A percentile compares a stretch with the other conserved stretches of the same genome.
Conservation (phyloP, 37 sponge, comb jelly and placozoan genomes). For the Axinella damicornis region DNA sequence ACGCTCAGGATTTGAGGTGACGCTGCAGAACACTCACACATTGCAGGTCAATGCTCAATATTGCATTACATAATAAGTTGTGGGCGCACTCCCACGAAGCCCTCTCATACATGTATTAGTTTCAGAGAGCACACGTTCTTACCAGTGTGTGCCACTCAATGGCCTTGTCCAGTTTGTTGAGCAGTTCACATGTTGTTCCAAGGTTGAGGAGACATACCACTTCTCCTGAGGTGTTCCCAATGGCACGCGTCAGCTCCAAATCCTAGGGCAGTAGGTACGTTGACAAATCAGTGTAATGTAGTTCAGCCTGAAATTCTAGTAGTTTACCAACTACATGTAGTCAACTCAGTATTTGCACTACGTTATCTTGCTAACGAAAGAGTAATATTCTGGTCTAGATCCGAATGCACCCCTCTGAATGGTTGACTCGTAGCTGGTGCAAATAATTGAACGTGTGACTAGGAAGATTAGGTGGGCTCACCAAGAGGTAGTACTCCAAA, state of each 20-base stretch:
- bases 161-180: constrained; percentile 44
- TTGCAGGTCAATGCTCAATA: too few relatives aligned
- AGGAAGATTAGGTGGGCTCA: constrained; percentile 30
- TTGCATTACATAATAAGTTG: too few relatives aligned
- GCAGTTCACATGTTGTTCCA: constrained; percentile 62
- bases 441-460: not conserved
- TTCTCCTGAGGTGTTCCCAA: constrained; percentile 34
- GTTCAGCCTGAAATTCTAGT: not conserved
- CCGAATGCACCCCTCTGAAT: not conserved
- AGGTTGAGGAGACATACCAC: constrained; percentile 60
- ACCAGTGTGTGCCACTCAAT: constrained; percentile 82
- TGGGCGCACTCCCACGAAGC: not conserved
- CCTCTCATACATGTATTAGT: not conserved
- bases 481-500: constrained; percentile 62
- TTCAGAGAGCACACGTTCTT: too few relatives aligned
- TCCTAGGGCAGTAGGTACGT: too few relatives aligned
- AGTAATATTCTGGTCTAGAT: not conserved
- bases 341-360: too few relatives aligned
- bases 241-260: constrained; percentile 36
- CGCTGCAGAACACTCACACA: too few relatives aligned
- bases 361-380: too few relatives aligned
- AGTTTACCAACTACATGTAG: too few relatives aligned
- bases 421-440: not conserved
- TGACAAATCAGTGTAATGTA: not conserved
- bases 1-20: not conserved